Base-by-base conservation (phyloP, 1,140 invertebrate genomes). In the Babylonia areolata region DNA sequence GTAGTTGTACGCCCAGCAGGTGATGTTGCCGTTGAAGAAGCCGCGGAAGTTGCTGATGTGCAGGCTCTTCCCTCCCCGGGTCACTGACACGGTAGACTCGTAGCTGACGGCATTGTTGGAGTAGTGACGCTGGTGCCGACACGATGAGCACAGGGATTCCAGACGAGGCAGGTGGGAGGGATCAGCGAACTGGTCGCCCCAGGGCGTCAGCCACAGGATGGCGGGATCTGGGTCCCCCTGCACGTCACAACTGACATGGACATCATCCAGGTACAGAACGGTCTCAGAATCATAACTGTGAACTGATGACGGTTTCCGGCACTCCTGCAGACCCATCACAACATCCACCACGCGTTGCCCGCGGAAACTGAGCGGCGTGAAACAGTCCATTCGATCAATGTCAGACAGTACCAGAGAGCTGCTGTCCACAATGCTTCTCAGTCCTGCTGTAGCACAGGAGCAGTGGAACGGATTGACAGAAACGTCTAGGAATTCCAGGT, bases 401-500 rank as follows among this genome's bases (percentile, higher is more conserved):
- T 80, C 15, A 9, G 39, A n/a, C 77, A 80, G 23, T 3, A 28
- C 11, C 11, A 69, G 15, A 3, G 85, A 11, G 33, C 35, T 64
- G 54, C 40, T 46, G n/a, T 71, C 35, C 15, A 85, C 9, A 2
- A 80, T 28, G 33, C 54, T n/a, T 46, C 58, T 51, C n/a, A 86
- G 71, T 2, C 71, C 85, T 0, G 3, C 35, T 12, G 93, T 39
- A 51, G 79, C 84, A 88, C 93, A 94, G 1, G 92, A 91, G 54
- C 93, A 94, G 42, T 92, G 90, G 39, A 90, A 90, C 28, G 90
- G 90, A 85, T 94, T 94, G 71, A 77, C 85, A n/a, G 89, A 87
- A 0, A 94, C 64, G 31, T 88, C 75, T 15, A 93, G 84, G 23
- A 77, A 42, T 6, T 69, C 9, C 42, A 92, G 54, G n/a, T 51